Evolutionary conservation across 2,797 vertebrate species (phyloP).

Genomic region (Sorex maritimensis): DNA sequence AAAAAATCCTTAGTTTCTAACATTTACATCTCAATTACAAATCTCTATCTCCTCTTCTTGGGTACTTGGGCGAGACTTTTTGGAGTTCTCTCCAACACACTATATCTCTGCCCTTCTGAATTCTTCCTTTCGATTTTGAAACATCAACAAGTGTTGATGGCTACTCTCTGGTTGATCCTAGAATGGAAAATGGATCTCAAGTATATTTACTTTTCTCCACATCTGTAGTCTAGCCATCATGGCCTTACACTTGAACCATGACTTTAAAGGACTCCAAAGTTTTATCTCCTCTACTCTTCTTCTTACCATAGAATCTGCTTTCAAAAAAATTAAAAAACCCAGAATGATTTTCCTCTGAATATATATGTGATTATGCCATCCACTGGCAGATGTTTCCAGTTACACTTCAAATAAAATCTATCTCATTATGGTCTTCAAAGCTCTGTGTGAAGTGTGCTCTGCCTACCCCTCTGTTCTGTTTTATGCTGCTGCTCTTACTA

Average conservation of each 20-base stretch:
- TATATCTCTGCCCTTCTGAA: too few species aligned
- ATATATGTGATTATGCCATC: neutral
- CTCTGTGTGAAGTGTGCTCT: neutral
- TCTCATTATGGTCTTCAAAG: neutral
- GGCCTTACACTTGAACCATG: slow-evolving; percentile 7
- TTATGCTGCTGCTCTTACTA: neutral
- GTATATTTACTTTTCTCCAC: neutral
- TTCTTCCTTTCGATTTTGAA: neutral
- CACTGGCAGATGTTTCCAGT: neutral
- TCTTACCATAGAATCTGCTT: slow-evolving; percentile 20
- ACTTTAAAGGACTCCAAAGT: slow-evolving; percentile 14
- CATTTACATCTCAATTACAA: slow-evolving; percentile 5
- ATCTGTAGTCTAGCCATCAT: neutral
- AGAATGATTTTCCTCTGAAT: slow-evolving; percentile 23
- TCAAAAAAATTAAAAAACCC: neutral
- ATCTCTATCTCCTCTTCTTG: neutral
- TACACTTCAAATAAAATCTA: neutral
- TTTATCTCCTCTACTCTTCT: neutral
- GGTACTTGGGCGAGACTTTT: neutral
- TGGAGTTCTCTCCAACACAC: neutral
- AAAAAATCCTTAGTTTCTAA: neutral
- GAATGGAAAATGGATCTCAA: slow-evolving; percentile 19
- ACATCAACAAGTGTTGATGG: neutral
- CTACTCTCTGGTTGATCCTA: neutral
- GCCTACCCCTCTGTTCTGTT: neutral